A percentile compares a stretch with the other conserved stretches of the same genome.
Evolutionary conservation across 2,113 vertebrate species (phyloP).

Genomic region (Otis tarda): DNA sequence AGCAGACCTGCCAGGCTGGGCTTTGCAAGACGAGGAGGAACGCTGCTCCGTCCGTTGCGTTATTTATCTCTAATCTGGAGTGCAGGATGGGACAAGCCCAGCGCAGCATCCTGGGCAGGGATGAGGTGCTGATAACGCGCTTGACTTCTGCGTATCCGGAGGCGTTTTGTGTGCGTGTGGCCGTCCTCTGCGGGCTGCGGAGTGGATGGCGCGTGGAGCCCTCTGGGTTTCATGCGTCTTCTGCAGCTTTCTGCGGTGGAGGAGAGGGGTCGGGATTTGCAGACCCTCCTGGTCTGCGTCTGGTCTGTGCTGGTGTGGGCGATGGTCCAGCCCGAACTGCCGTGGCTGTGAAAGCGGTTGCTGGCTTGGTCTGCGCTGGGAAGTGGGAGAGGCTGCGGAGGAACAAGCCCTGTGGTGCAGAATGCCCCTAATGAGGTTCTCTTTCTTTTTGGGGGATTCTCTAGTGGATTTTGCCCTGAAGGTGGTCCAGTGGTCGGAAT

Average conservation of each 20-base stretch:
- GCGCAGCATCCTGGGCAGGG: background rate
- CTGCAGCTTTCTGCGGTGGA: background rate
- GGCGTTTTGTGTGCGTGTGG: background rate
- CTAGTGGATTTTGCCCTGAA: constrained; percentile 90
- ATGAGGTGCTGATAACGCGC: background rate
- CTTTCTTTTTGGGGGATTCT: background rate
- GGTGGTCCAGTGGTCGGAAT: constrained; percentile 87
- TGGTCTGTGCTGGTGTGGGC: background rate
- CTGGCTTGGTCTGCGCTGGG: background rate
- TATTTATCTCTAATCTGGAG: background rate
- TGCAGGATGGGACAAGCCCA: background rate
- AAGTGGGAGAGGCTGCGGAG: background rate
- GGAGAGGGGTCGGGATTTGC: background rate
- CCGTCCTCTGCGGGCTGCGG: background rate
- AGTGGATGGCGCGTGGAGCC: background rate
- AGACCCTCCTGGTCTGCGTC: background rate
- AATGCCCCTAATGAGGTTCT: background rate
- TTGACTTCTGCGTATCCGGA: background rate
- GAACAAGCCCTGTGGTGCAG: rapidly evolving
- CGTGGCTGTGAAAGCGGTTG: rapidly evolving
- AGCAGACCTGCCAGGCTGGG: background rate
- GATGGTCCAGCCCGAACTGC: background rate
- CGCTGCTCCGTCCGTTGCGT: rapidly evolving
- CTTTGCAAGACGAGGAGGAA: background rate
- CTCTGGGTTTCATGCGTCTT: background rate